Percentiles rank a stretch among this genome's conserved stretches.
phyloP scores from a whole-genome alignment of 2,113 vertebrate species.

The Antigone vipio region DNA sequence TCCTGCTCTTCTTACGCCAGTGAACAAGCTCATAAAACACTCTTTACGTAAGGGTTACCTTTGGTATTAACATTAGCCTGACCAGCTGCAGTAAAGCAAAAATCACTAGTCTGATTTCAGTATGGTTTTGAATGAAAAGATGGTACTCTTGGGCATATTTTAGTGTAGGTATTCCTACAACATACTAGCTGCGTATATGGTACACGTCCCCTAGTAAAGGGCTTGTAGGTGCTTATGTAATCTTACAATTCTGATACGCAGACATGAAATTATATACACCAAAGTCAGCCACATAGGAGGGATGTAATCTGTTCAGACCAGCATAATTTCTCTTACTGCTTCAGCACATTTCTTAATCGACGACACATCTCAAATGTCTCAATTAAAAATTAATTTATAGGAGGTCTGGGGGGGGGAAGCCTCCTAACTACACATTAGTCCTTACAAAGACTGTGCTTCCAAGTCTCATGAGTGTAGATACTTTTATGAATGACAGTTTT shows the following conservation, averaged over 20 bases:
- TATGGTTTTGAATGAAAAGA: not conserved
- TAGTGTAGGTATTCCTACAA: not conserved
- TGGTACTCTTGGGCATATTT: not conserved
- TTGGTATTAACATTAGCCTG: not conserved
- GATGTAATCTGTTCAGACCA: not conserved
- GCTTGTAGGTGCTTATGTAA: not conserved
- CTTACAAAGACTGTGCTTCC: not conserved
- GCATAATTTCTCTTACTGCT: not conserved
- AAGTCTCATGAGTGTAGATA: not conserved
- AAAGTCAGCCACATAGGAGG: not conserved
- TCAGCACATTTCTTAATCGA: not conserved
- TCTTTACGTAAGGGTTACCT: not conserved
- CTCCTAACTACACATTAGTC: not conserved
- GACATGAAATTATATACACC: not conserved
- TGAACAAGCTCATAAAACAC: not conserved
- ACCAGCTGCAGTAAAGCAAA: not conserved
- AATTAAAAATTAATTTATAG: slow-evolving; percentile 12
- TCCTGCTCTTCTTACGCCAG: not conserved
- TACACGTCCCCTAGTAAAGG: not conserved
- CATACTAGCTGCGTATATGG: not conserved
- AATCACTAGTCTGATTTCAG: not conserved
- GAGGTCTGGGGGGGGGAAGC: not conserved
- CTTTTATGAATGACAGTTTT: slow-evolving; percentile 33
- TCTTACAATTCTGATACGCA: not conserved
- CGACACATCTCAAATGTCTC: not conserved